These are phyloP conservation scores for Cyrtorhinus lividipennis DNA, from an alignment of 1,140 invertebrate genomes.

Conservation along the genomic window DNA sequence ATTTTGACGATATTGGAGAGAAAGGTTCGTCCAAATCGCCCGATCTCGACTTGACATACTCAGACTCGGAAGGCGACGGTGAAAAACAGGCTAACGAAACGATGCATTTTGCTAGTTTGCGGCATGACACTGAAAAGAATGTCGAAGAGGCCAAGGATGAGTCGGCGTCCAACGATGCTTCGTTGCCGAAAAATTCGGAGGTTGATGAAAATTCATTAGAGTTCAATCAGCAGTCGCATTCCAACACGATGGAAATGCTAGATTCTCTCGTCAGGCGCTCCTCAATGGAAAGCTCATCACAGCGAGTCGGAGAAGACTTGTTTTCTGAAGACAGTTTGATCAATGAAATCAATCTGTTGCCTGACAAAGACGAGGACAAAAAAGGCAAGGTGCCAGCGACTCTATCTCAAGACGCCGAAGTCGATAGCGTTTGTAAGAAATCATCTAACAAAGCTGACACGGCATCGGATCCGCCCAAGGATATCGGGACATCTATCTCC, in stretches of 20 bases:
- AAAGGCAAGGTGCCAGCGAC: no score
- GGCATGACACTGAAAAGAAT: neutral
- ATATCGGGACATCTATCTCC: no score
- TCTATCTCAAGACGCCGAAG: no score
- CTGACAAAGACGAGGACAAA: slow-evolving; percentile 1
- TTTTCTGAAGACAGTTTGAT: neutral
- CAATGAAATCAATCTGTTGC: neutral
- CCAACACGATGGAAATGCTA: neutral
- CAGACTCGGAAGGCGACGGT: neutral
- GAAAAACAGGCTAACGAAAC: neutral
- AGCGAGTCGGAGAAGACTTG: neutral
- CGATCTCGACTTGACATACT: neutral
- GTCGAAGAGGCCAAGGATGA: neutral
- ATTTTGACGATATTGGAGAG: neutral
- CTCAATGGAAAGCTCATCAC: neutral
- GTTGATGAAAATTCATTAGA: neutral
- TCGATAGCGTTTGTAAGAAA: no score
- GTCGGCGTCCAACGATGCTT: neutral
- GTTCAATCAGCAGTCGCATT: neutral
- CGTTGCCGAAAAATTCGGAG: neutral
- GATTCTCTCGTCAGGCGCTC: neutral
- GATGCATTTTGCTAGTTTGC: neutral
- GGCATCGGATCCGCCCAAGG: no score
- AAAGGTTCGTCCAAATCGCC: neutral
- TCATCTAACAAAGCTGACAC: no score